These are phyloP conservation scores for Diaphora mendica DNA, from an alignment of 2,888 invertebrate genomes.

Conservation along the genomic window DNA sequence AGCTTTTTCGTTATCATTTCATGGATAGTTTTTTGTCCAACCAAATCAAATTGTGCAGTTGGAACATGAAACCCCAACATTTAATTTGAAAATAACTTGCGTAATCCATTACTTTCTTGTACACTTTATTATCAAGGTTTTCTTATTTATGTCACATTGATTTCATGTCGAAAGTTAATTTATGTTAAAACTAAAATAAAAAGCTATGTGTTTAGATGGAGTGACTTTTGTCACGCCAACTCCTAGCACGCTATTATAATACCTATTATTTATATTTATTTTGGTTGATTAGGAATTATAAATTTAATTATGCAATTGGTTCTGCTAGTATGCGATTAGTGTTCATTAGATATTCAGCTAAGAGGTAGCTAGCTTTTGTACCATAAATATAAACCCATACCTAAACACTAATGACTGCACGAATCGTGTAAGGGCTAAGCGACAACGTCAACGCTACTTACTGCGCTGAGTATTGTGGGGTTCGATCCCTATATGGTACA, in stretches of 20 bases:
- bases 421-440: neutral
- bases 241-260: constrained; percentile 53
- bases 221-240: constrained; percentile 63
- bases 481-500: neutral
- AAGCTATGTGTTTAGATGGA: constrained; percentile 52
- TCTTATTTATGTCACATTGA: constrained; percentile 32
- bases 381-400: neutral
- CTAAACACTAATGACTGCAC: neutral
- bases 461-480: neutral
- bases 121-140: neutral
- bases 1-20: no score
- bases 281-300: constrained; percentile 5
- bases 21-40: no score
- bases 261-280: constrained; percentile 24
- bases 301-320: neutral
- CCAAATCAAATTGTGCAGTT: no score
- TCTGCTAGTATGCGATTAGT: neutral
- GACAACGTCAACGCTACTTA: neutral
- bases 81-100: neutral
- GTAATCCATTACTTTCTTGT: neutral
- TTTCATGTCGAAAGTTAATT: constrained; percentile 48
- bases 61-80: no score
- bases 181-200: constrained; percentile 36
- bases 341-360: neutral
- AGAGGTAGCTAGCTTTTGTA: neutral